Base-by-base conservation (phyloP, 2,888 invertebrate genomes). In the Pristionchus entomophagus region DNA sequence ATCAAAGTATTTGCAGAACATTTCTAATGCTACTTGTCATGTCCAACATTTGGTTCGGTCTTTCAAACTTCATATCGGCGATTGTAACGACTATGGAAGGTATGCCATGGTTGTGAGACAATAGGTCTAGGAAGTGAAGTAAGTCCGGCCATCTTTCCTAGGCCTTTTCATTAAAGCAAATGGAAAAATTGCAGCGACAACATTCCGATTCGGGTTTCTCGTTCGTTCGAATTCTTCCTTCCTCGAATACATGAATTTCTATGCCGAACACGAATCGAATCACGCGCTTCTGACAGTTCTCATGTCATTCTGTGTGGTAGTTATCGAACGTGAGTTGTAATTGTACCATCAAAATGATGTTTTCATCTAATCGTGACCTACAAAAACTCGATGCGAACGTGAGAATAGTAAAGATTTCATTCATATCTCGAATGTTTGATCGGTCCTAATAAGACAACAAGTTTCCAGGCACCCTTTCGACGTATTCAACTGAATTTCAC, bases 11-110 rank as follows among this genome's bases (percentile, higher is more conserved):
- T 32, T 65, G 29, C 65, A 65, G 65, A 73, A 26, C 73, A n/a
- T 73, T 73, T 14, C 73, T 73, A 10, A 73, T 73, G n/a, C 41
- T 73, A 8, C n/a, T 73, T 4, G 41, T 73, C n/a, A n/a, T 73
- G 8, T 41, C 73, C 22, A 73, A 73, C 73, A 38, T 73, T 0
- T 73, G 73, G 73, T 73, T 73, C 10, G 22, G 73, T 10, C 10
- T 73, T 17, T 10, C 73, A 17, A 73, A 73, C 17, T 73, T 73
- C 38, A 35, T 73, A 1, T 35, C 41, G 1, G 73, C 73, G 10
- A n/a, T 73, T 4, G 73, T 73, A 4, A 73, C 73, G 0, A 73
- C 73, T 0, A 38, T 73, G n/a, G 73, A 73, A n/a, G 73, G 73
- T 38, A 56, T 22, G 5, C n/a, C 17, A n/a, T n/a, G n/a, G n/a